These are phyloP conservation scores for Trichogramma evanescens DNA, from an alignment of 2,888 invertebrate species.

Conservation along the genomic window DNA sequence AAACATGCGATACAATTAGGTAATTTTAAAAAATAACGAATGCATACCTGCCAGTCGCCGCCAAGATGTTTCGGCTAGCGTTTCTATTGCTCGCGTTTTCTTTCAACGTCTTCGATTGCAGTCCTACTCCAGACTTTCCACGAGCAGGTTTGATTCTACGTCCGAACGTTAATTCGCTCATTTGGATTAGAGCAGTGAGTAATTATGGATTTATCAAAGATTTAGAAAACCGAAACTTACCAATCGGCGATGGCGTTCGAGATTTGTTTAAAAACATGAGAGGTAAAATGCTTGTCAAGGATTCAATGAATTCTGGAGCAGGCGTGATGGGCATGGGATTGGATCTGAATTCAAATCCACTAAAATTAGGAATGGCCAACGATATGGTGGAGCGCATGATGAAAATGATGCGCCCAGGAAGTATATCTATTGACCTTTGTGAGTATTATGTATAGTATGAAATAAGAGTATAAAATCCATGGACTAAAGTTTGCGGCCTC, in stretches of 20 bases:
- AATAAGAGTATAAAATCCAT: too few species aligned
- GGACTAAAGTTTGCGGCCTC: not conserved
- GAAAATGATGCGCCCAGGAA: not conserved
- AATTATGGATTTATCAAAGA: not conserved
- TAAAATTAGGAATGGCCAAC: not conserved
- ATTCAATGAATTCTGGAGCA: constrained; percentile 1
- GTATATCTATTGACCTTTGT: constrained; percentile 18
- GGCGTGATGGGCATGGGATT: constrained; percentile 9
- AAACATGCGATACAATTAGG: not conserved
- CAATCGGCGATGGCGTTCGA: constrained; percentile 23
- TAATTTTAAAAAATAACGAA: not conserved
- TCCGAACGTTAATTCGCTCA: not conserved
- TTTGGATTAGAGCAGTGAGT: not conserved
- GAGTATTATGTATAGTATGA: not conserved
- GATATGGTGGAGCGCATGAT: not conserved
- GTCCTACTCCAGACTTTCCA: not conserved
- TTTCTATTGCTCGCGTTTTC: not conserved
- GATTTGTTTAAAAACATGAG: constrained; percentile 31
- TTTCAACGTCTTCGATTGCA: not conserved
- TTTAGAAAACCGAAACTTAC: not conserved
- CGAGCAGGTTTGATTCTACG: not conserved
- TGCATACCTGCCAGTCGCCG: not conserved
- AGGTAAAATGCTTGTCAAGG: constrained; percentile 12
- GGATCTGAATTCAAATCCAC: constrained; percentile 6
- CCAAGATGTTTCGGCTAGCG: constrained; percentile 1